Evolutionary conservation across 2,888 invertebrate species (phyloP), one percentile per base, ranked within the genome.

Genomic region (Nomada fucata): DNA sequence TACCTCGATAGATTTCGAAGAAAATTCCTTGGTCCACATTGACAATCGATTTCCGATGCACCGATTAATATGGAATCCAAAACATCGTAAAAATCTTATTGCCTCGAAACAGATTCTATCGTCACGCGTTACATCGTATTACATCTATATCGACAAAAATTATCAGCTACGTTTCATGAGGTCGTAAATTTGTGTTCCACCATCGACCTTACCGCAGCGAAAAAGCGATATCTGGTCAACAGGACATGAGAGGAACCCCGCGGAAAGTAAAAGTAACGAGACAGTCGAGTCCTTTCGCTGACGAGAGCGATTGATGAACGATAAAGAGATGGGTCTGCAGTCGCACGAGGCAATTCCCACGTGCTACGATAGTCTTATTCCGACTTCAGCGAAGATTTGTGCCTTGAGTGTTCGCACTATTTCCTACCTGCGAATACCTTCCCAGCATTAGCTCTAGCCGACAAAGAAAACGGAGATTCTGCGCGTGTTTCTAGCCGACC

Each of bases 361-460:
- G 71, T 68, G 63, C 50, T 47, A 29, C 26, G 68, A 68, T 61
- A 69, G 29, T 36, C 63, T 44, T 47, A 52, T 76, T 59, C 59
- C 64, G n/a, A 72, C 23, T 20, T 50, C 29, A 52, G 44, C 36
- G n/a, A 42, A 80, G 67, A 71, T 75, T 80, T 80, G 70, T 75
- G 63, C 15, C 10, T 50, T 50, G 47, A 61, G 50, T 23, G 47
- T 67, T 79, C 78, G 63, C 60, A 52, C 70, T 79, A 79, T 81
- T 88, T 80, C 80, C 80, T 80, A 74, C 71, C 57, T 18, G 67
- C 81, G 80, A 89, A 88, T 87, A 90, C 83, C 87, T 91, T 90
- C 90, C 86, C 88, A 89, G 84, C 83, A 88, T 89, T 89, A 88
- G 78, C 75, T 76, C 64, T 82, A 82, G 82, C 88, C 89, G 88